A percentile compares a stretch with the other conserved stretches of the same genome.
phyloP scores from a whole-genome alignment of 2,113 vertebrate species.

The Oryzias javanicus region DNA sequence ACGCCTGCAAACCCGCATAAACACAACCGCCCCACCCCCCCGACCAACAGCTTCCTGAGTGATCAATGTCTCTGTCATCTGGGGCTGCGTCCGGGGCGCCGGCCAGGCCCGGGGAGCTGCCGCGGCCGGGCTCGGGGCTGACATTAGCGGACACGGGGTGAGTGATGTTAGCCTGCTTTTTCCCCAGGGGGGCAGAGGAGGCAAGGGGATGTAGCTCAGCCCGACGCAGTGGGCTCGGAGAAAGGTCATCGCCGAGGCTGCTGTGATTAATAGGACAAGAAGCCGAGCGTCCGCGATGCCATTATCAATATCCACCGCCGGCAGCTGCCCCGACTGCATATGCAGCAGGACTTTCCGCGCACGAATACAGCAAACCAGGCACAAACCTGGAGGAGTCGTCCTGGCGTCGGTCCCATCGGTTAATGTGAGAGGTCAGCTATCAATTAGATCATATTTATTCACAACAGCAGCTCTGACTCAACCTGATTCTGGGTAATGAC shows the following conservation, averaged over 20 bases:
- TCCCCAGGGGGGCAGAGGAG: constrained; percentile 42
- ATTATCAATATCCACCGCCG: constrained; percentile 76
- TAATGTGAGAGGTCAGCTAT: constrained; percentile 71
- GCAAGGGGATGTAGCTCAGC: constrained; percentile 66
- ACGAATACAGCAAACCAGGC: neutral
- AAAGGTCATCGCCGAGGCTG: constrained; percentile 83
- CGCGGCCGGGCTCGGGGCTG: constrained; percentile 70
- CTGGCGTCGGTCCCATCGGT: constrained; percentile 30
- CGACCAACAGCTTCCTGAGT: constrained; percentile 74
- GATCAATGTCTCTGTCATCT: constrained; percentile 82
- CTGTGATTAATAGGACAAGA: constrained; percentile 88
- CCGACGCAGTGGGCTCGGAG: constrained; percentile 63
- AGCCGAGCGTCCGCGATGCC: constrained; percentile 74
- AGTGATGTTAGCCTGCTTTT: constrained; percentile 74
- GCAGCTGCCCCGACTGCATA: constrained; percentile 54
- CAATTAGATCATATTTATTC: constrained; percentile 74
- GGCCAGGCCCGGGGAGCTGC: constrained; percentile 45
- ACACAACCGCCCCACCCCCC: constrained; percentile 5
- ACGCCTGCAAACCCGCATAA: neutral
- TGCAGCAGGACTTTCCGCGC: constrained; percentile 40
- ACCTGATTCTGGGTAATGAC: constrained; percentile 67
- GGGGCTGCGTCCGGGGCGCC: constrained; percentile 55
- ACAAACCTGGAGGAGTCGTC: constrained; percentile 25
- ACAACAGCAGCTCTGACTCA: constrained; percentile 65
- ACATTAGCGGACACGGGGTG: constrained; percentile 82